Conservation (phyloP, 2,888 invertebrate genomes). For the Cryptus viduatorius region DNA sequence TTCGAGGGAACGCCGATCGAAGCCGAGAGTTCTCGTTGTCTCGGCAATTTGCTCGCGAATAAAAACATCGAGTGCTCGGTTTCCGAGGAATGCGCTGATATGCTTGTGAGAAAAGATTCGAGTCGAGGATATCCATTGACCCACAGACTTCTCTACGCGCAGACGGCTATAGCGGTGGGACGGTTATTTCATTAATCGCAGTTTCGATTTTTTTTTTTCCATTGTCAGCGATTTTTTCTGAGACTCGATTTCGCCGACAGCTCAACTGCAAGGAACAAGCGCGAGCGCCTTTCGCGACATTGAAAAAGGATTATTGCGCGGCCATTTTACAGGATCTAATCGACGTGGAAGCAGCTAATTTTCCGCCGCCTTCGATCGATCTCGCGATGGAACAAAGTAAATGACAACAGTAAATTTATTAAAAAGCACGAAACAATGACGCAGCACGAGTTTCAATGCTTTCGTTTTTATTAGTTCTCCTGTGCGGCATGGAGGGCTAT, state of each 20-base stretch:
- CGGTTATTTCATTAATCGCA: neutral
- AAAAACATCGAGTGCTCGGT: constrained; percentile 65
- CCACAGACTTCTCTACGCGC: constrained; percentile 82
- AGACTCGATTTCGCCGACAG: constrained; percentile 63
- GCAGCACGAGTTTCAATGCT: no score
- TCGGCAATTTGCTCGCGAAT: constrained; percentile 69
- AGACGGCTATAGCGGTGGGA: constrained; percentile 78
- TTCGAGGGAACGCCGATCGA: constrained; percentile 76
- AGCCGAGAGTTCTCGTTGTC: constrained; percentile 76
- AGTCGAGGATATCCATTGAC: constrained; percentile 83
- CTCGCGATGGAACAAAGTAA: constrained; percentile 83
- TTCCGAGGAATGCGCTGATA: constrained; percentile 71
- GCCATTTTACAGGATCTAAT: constrained; percentile 79
- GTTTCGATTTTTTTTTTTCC: neutral
- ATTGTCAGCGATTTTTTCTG: neutral
- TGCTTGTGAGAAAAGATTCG: constrained; percentile 74
- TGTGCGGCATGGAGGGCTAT: constrained; percentile 86
- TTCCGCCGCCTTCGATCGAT: constrained; percentile 78
- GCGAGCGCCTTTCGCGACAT: constrained; percentile 44
- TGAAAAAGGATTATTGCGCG: constrained; percentile 76
- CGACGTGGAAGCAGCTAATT: constrained; percentile 75
- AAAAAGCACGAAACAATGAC: no score
- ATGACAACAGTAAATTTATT: neutral
- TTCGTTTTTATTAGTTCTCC: constrained; percentile 80
- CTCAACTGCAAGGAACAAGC: constrained; percentile 68